These are phyloP conservation scores for Xerus inauris DNA, from an alignment of 2,113 vertebrate genomes.

Conservation along the genomic window DNA sequence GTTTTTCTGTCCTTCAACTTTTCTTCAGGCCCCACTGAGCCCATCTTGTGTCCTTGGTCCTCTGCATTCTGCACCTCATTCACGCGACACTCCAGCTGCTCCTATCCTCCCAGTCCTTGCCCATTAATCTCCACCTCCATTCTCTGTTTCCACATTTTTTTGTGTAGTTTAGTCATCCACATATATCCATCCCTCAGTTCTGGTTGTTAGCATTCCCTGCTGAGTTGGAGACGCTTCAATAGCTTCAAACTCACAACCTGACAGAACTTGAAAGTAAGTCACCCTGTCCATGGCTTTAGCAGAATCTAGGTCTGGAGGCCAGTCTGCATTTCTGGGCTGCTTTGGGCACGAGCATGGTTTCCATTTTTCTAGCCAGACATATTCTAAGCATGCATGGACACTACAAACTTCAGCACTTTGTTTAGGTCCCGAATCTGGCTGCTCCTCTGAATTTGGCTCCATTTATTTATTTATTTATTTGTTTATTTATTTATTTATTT, in stretches of 20 bases:
- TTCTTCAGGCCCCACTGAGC: neutral
- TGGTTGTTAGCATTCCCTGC: neutral
- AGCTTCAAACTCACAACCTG: neutral
- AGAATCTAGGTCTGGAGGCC: neutral
- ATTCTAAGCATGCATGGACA: neutral
- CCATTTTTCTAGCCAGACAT: neutral
- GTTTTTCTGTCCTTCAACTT: neutral
- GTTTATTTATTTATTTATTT: too few species aligned
- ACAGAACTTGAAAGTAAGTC: neutral
- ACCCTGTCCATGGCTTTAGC: neutral
- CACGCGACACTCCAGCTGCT: neutral
- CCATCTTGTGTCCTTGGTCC: neutral
- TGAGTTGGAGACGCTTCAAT: neutral
- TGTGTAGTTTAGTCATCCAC: neutral
- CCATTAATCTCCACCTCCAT: neutral
- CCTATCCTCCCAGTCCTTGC: neutral
- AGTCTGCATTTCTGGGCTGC: neutral
- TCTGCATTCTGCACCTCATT: neutral
- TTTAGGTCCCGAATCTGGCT: neutral
- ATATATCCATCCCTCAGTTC: neutral
- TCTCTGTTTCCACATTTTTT: neutral
- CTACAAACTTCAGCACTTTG: neutral
- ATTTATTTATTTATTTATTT: too few species aligned
- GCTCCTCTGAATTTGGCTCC: neutral
- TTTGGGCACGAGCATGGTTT: neutral